Conservation (phyloP, 1,140 invertebrate genomes). For the Doryteuthis pealeii region DNA sequence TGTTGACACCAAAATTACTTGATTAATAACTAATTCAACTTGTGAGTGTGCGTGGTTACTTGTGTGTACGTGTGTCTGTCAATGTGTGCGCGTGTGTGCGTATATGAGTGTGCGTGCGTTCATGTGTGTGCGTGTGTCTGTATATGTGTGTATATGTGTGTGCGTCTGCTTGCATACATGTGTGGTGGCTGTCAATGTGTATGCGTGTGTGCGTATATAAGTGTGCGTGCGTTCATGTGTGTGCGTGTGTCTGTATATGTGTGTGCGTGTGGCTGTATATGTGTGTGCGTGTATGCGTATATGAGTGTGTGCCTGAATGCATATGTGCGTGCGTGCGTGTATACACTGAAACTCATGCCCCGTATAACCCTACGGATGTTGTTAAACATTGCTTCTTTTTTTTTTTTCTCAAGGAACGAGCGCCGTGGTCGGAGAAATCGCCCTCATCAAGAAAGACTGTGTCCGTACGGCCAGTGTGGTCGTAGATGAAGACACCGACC, state of each 20-base stretch:
- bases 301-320: background rate
- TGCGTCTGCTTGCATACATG: no score
- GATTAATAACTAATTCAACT: no score
- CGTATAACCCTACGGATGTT: no score
- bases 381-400: no score
- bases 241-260: background rate
- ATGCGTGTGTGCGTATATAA: background rate
- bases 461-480: constrained; percentile 53
- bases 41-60: no score
- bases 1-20: no score
- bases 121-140: background rate
- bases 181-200: background rate
- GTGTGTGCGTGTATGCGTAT: background rate
- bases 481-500: constrained; percentile 44
- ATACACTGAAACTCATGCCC: no score
- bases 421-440: constrained; percentile 48
- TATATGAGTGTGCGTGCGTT: background rate
- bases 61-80: no score
- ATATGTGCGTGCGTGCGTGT: no score
- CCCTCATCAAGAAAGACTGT: constrained; percentile 51
- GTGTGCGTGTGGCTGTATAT: background rate
- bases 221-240: background rate
- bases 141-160: background rate
- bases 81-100: background rate
- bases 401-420: background rate